Evolutionary conservation across 2,797 vertebrate genomes (phyloP), one percentile per base, ranked within the genome.

Genomic region (Cossypha heuglini): DNA sequence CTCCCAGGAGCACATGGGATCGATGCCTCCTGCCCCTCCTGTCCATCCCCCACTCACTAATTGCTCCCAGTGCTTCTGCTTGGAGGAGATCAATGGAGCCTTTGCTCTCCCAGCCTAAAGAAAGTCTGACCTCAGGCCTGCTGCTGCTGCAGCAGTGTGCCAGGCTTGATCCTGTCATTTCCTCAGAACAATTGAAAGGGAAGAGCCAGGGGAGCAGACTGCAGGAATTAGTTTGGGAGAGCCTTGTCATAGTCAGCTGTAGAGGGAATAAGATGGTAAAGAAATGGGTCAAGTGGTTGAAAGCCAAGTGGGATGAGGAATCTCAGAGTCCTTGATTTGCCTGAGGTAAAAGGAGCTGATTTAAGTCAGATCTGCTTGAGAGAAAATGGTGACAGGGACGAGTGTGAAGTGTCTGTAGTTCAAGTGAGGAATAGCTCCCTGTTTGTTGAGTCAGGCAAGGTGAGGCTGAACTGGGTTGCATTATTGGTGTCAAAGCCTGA

Each of bases 51-150:
- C 11, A 4, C 79, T 90, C 90, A 37, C 86, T 96, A 95, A 96
- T 94, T 96, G 95, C 83, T 97, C 95, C 86, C 93, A 87, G 68
- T 55, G 90, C 84, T 95, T 91, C 88, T 86, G 89, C 95, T 93
- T 57, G 61, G 72, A 68, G 42, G 29, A 78, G 95, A 93, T 96
- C 96, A 93, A 86, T 93, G 94, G 67, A 93, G 62, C 68, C 77
- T 90, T 62, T 92, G 86, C 90, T 94, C 89, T 78, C 25, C 45
- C 33, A 63, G 64, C 77, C 55, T 12, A 87, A 75, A 88, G 79
- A 22, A 71, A 87, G 67, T 24, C 73, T 73, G 68, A 88, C 86
- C 71, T 69, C 16, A 26, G 33, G 72, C 64, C 17, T 52, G 85
- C 74, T 86, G 82, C 33, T 86, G 18, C 54, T 84, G 69, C 93